Evolutionary conservation across 1,140 invertebrate species (phyloP).

Genomic region (Chrysoperla carnea): DNA sequence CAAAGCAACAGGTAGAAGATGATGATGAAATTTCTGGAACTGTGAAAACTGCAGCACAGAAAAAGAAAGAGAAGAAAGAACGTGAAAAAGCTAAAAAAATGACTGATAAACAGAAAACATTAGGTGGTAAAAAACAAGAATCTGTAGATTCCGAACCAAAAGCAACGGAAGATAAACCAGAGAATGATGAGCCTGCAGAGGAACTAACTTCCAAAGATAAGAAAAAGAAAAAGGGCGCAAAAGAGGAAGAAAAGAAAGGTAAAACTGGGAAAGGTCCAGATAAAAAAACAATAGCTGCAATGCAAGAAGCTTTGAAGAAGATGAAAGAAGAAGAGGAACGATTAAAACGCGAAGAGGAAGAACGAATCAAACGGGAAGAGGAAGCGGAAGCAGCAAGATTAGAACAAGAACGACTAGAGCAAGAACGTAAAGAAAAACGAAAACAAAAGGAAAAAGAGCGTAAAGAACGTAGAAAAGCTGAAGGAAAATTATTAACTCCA

Average conservation of each 20-base stretch:
- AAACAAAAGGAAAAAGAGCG: constrained; percentile 92
- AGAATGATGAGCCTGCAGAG: constrained; percentile 15
- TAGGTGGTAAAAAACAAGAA: constrained; percentile 17
- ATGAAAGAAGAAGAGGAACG: constrained; percentile 83
- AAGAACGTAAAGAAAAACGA: constrained; percentile 76
- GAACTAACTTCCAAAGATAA: constrained; percentile 17
- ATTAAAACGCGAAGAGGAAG: constrained; percentile 59
- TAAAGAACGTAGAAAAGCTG: constrained; percentile 80
- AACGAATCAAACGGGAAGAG: constrained; percentile 53
- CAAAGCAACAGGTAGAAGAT: constrained; percentile 26
- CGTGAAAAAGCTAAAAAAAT: constrained; percentile 59
- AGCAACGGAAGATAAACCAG: constrained; percentile 19
- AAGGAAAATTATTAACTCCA: constrained; percentile 82
- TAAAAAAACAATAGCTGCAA: constrained; percentile 65
- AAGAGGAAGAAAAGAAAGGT: constrained; percentile 19
- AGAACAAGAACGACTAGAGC: constrained; percentile 61
- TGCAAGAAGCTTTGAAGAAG: constrained; percentile 76
- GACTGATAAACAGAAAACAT: constrained; percentile 35
- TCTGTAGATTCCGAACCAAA: constrained; percentile 5
- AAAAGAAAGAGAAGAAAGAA: constrained; percentile 77
- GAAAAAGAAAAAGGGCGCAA: constrained; percentile 21
- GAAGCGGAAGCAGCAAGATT: constrained; percentile 50
- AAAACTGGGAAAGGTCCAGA: constrained; percentile 41
- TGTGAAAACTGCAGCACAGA: constrained; percentile 67
- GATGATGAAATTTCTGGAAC: constrained; percentile 37